Base-by-base conservation (phyloP, 2,797 vertebrate genomes). In the Ispidina lecontei region DNA sequence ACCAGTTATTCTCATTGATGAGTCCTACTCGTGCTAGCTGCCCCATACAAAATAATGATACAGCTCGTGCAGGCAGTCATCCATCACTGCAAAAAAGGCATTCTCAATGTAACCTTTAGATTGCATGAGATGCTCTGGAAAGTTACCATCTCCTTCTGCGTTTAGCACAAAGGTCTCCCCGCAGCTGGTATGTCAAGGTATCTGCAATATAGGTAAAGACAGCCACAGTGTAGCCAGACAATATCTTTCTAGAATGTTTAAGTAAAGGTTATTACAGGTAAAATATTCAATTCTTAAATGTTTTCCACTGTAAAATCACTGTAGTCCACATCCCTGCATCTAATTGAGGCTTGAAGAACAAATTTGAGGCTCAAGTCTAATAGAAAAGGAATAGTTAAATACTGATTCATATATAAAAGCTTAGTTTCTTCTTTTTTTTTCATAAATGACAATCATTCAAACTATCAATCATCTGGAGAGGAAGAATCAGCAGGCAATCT, bases 401-500 rank as follows among this genome's bases (percentile, higher is more conserved):
- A 84, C 12, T 28, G 65, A 81, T 86, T 82, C 72, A 55, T 54
- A 60, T 14, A 76, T 35, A 79, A 90, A 73, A 81, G 8, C 13
- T n/a, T 33, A 28, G 49, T 31, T 9, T 37, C 8, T 46, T 46
- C 10, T 37, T 37, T 37, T 35, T 47, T 56, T 31, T 31, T 44
- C 47, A 76, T 72, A 94, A 80, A 89, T 84, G 93, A 58, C 64
- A 87, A 82, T 83, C 70, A 64, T 84, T 93, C 72, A 82, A 95
- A 65, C 70, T 80, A 96, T 96, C 92, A 95, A 25, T 95, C 92
- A 90, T 86, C 59, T 94, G 58, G 81, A 95, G 91, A 90, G 89
- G 88, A 93, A 91, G 92, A 94, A 94, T 89, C 94, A 95, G 89
- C 90, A 79, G 84, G 92, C 90, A 93, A 93, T 90, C 86, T 91